Percentiles rank a stretch among this genome's conserved stretches.
phyloP scores from a whole-genome alignment of 2,113 vertebrate species.

The Seriola aureovittata region DNA sequence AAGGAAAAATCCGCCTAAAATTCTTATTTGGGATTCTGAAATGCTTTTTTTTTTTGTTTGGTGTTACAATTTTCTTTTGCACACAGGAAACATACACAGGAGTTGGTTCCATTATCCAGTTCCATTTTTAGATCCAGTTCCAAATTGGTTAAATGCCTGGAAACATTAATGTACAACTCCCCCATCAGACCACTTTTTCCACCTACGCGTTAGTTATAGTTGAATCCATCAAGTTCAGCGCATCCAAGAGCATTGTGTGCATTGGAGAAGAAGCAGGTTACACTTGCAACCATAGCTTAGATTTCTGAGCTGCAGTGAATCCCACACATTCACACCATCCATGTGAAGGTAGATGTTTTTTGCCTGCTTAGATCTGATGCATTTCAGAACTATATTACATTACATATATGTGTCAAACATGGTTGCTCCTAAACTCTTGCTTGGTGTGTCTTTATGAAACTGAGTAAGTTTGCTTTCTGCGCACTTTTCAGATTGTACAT shows the following conservation, averaged over 20 bases:
- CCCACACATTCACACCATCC: neutral
- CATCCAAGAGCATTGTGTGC: neutral
- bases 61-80: neutral
- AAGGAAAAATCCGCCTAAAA: neutral
- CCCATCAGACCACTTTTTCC: neutral
- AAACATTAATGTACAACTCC: neutral
- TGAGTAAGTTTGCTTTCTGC: constrained; percentile 5
- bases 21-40: neutral
- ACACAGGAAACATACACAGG: neutral
- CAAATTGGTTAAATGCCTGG: neutral
- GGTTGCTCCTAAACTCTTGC: too few relatives aligned
- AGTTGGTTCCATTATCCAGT: neutral
- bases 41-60: neutral
- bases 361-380: neutral
- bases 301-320: neutral
- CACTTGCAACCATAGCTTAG: neutral
- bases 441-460: neutral
- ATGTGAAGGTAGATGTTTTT: neutral
- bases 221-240: neutral
- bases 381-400: neutral
- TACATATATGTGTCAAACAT: neutral
- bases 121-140: neutral
- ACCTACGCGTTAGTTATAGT: neutral
- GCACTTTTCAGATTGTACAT: constrained; percentile 1
- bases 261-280: neutral